Evolutionary conservation across 2,888 invertebrate species (phyloP), one percentile per base, ranked within the genome.

Genomic region (Euproctis similis): DNA sequence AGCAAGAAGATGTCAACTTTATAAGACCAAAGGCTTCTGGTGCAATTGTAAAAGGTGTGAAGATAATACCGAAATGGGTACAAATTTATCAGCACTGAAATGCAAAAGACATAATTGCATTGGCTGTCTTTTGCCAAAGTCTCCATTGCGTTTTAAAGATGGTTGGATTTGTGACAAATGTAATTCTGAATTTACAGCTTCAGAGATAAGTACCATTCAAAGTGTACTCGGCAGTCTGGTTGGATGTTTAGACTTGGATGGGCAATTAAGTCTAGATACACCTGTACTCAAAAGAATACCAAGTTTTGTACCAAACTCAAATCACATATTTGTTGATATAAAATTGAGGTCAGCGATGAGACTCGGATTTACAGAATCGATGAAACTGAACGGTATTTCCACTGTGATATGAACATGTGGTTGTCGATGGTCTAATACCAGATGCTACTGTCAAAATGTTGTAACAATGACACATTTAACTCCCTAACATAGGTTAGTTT

Each of bases 31-130:
- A 69, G 77, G 87, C 36, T 92, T 92, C 55, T 72, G 82, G 59
- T 92, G 92, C 55, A 67, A 62, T 28, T 92, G 92, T 53, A 33
- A 46, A 2, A 75, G 92, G 46, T 92, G 92, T 58, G 47, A 56
- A 11, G 91, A 92, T 62, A 80, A 84, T 1, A 84, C 86, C 17
- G 91, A 91, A 72, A 86, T 82, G 57, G 88, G 87, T 1, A 84
- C 88, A 1, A 68, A 68, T 22, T 58, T 89, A 13, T 76, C 87
- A 12, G 87, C 86, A 3, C 44, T 89, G 8, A 76, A 78, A 30
- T 89, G 89, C 50, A 73, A 84, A 30, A 64, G 82, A 41, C 72
- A 80, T 29, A 57, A 69, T 18, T 87, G 87, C 44, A 53, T 65
- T 9, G 89, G 89, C 12, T 58, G 80, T 5, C 59, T 91, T 8